Evolutionary conservation across 2,888 invertebrate genomes (phyloP), one percentile per base, ranked within the genome.

Genomic region (Agrotis segetum): DNA sequence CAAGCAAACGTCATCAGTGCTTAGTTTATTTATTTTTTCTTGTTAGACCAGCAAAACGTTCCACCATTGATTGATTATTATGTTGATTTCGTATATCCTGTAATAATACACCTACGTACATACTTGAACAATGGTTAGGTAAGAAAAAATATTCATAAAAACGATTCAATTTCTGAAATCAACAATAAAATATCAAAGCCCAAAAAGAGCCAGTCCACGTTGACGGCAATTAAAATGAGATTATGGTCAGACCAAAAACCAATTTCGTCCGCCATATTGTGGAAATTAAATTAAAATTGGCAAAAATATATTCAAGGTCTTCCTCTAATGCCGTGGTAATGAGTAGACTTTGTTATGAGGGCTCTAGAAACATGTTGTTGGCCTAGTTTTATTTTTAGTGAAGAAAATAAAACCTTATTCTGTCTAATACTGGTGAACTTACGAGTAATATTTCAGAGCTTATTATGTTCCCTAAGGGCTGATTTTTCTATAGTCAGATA

Each of bases 171-270:
- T 11, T 24, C 21, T 24, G n/a, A 49, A 13, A n/a, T 49, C n/a
- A 34, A 11, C 21, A n/a, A 24, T 24, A 1, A 40, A 67, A 68
- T n/a, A 34, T 34, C 19, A 46, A 44, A 44, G n/a, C 9, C 24
- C 34, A 13, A 13, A 16, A 67, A 49, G n/a, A 52, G 6, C 60
- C 59, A 62, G 17, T 65, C 40, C 59, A 56, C 44, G 44, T 63
- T 59, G 72, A 44, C 4, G 13, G 59, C 74, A 84, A 82, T 81
- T 82, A 82, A 81, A 84, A 74, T 81, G 46, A 84, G 84, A 82
- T 82, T 84, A 82, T 69, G 61, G 55, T 62, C 67, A 66, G 56
- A 74, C 65, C 29, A 71, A 69, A 40, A 77, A 71, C 68, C 78
- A 82, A 82, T 84, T 74, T 74, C 24, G 61, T n/a, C 50, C 17